Base-by-base conservation (phyloP, 2,113 vertebrate species). In the Protobothrops mucrosquamatus region DNA sequence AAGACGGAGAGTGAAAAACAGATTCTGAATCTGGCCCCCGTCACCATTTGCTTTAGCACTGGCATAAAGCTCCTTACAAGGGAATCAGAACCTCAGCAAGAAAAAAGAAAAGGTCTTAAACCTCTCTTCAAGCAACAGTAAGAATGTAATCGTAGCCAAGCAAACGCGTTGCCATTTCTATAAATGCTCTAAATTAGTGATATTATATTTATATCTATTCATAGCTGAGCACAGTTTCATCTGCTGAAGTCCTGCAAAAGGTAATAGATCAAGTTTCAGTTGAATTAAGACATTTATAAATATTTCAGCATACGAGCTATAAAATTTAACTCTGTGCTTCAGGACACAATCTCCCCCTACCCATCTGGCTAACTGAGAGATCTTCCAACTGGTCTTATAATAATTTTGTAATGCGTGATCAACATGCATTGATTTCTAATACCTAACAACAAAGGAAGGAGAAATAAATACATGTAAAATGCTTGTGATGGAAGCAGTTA, bases 231-330 rank as follows among this genome's bases (percentile, higher is more conserved):
- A 39, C 34, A 81, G 74, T 57, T n/a, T 18, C n/a, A 39, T 85
- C 90, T 56, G 43, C 4, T 48, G 74, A 26, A 96, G n/a, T 94
- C 11, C 57, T 89, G 52, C 91, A 92, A 94, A 3, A n/a, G 51
- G 52, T 55, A 54, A 52, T 20, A 29, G 87, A 81, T 15, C 51
- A n/a, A n/a, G 23, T 5, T 69, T n/a, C 57, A 20, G n/a, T 34
- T 81, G 34, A 43, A 81, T 22, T 23, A 81, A 48, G 23, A 0
- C 24, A 29, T 89, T 57, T 86, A 59, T 46, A 92, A 88, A 88
- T 92, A 88, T 43, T 92, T 88, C 57, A 92, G 48, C 88, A 64
- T 64, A 24, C 1, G 69, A 51, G 22, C 9, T 51, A 61, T 11
- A 69, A 56, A 46, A 34, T 48, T 57, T 81, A 29, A 85, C 39